Conservation (phyloP, 1,140 invertebrate species). For the Ridgeia piscesae region DNA sequence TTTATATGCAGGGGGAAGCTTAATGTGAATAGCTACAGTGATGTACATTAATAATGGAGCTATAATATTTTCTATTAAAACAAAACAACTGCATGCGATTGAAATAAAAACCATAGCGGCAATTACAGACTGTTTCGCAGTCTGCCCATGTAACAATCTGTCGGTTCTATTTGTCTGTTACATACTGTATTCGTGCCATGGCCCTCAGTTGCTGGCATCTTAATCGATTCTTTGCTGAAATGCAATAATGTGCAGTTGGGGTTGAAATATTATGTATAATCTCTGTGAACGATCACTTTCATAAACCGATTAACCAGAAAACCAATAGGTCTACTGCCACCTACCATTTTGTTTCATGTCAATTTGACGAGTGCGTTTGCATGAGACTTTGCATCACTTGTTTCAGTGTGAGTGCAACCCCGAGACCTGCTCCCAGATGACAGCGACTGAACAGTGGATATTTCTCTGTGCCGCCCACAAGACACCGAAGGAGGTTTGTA, state of each 20-base stretch:
- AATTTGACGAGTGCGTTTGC: background rate
- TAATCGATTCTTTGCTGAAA: background rate
- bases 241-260: background rate
- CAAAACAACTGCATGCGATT: no score
- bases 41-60: no score
- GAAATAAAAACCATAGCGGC: no score
- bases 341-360: background rate
- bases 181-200: background rate
- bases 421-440: conserved; percentile 98
- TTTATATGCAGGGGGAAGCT: no score
- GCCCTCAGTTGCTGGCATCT: background rate
- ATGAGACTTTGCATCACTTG: background rate
- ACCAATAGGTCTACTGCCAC: background rate
- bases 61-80: no score
- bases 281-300: background rate
- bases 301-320: background rate
- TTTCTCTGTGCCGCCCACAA: conserved; percentile 99
- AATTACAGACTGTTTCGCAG: no score
- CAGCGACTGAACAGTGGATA: conserved; percentile 99
- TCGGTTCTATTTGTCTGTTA: no score
- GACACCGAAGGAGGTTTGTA: conserved; percentile 87
- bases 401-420: conserved; percentile 94
- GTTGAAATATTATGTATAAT: background rate
- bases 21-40: no score
- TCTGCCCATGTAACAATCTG: no score